These are phyloP conservation scores for Hybos culiciformis DNA, from an alignment of 2,888 invertebrate species.

Conservation along the genomic window DNA sequence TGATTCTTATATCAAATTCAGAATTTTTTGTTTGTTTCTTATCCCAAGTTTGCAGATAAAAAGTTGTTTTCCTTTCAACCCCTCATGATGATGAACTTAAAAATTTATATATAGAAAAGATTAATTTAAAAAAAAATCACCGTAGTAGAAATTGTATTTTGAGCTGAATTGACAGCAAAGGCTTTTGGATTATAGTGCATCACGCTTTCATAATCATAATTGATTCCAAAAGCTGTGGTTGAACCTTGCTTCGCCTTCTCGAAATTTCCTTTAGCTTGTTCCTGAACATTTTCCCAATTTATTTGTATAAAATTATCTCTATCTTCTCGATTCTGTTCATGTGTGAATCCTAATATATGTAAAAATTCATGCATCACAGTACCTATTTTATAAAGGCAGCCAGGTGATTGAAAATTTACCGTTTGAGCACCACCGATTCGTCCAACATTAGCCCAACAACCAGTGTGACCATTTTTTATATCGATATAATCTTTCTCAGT, in stretches of 20 bases:
- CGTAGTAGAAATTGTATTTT: constrained; percentile 20
- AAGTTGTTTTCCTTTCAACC: no score
- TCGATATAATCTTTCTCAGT: constrained; percentile 49
- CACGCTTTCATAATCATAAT: constrained; percentile 27
- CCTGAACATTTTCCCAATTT: constrained; percentile 18
- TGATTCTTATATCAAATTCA: no score
- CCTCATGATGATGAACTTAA: no score
- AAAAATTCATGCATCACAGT: constrained; percentile 60
- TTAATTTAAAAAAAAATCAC: no score
- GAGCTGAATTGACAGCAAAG: constrained; percentile 23
- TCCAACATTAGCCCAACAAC: constrained; percentile 66
- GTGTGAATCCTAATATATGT: constrained; percentile 59
- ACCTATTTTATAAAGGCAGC: constrained; percentile 47
- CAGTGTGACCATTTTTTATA: constrained; percentile 47
- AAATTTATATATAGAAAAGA: no score
- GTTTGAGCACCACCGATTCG: constrained; percentile 35
- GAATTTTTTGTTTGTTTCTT: no score
- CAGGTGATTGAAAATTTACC: constrained; percentile 31
- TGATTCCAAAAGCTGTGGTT: constrained; percentile 22
- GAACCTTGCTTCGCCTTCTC: constrained; percentile 42
- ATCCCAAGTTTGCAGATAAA: no score
- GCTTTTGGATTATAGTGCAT: constrained; percentile 29
- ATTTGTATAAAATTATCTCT: constrained; percentile 45
- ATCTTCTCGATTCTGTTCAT: constrained; percentile 61
- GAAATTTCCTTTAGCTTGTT: constrained; percentile 52